Evolutionary conservation across 2,888 invertebrate species (phyloP), one percentile per base, ranked within the genome.

Genomic region (Drosophila niveifrons): DNA sequence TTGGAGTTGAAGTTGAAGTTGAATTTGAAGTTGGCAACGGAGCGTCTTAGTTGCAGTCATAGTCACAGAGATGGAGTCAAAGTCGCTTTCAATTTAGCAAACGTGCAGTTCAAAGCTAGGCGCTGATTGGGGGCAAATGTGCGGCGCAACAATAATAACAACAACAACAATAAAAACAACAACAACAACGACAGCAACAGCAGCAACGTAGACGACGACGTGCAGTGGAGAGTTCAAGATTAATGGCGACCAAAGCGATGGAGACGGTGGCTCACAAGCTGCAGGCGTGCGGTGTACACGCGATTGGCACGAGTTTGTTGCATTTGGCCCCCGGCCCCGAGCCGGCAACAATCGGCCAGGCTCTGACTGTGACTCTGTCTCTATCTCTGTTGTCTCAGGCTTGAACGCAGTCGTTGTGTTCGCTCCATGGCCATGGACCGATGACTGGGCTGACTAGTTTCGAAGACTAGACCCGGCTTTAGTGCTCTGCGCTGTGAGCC

Each of bases 251-350:
- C 71, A 78, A 71, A 74, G 77, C 86, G 69, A 70, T 69, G 72
- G 72, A 63, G 66, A 76, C 80, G 83, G 71, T 57, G 71, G 66
- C 76, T 75, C 67, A 44, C 71, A 80, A 74, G 75, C 70, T 70
- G 76, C 78, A 88, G 84, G 90, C 92, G 87, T 90, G 89, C 91
- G 89, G 90, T 90, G 89, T 90, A 90, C 92, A 92, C 92, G 92
- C 92, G 92, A 92, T 91, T 90, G 92, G 92, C 92, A 92, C 92
- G 92, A 91, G 92, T 89, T 91, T 85, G 71, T 57, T 78, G 72
- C 78, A 71, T 61, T 69, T 70, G 62, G 75, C 72, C 72, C 64
- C 57, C 44, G 67, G 75, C 57, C 55, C 55, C 51, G 69, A 23
- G 23, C 23, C 23, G 23, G 52, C 65, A 41, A 53, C 31, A 31